These are phyloP conservation scores for Andrena flavipes DNA, from an alignment of 2,888 invertebrate species.

Conservation along the genomic window DNA sequence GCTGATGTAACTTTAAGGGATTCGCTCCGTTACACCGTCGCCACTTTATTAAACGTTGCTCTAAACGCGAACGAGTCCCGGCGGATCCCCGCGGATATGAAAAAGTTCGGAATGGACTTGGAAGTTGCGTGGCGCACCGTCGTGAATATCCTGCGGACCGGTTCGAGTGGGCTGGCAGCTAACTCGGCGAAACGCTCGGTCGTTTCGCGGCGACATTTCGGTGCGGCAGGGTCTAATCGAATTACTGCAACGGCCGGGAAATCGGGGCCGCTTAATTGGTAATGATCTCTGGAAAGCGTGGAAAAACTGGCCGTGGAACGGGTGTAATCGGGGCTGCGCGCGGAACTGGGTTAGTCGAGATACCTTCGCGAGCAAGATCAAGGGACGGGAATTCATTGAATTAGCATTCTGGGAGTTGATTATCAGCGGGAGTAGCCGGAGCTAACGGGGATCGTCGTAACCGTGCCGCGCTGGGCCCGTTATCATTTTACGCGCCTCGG, in stretches of 20 bases:
- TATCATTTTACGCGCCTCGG: conserved; percentile 13
- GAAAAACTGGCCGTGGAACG: conserved; percentile 33
- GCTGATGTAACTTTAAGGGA: conserved; percentile 8
- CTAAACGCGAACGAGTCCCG: conserved; percentile 10
- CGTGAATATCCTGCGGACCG: not conserved
- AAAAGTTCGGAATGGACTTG: conserved; percentile 6
- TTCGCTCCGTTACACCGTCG: conserved; percentile 1
- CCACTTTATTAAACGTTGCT: conserved; percentile 8
- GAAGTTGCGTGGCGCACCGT: not conserved
- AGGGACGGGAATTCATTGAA: conserved; percentile 7
- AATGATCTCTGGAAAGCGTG: conserved; percentile 32
- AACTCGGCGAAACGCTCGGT: not conserved
- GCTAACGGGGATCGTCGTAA: conserved; percentile 28
- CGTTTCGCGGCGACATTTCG: conserved; percentile 1
- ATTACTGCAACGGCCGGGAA: conserved; percentile 5
- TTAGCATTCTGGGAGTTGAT: conserved; percentile 20
- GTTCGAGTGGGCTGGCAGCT: not conserved
- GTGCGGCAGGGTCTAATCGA: conserved; percentile 5
- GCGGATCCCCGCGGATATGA: conserved; percentile 4
- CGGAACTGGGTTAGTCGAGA: conserved; percentile 45
- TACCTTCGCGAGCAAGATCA: conserved; percentile 31
- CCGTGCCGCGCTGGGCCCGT: not conserved
- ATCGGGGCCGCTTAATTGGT: conserved; percentile 34
- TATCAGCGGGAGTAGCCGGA: not conserved
- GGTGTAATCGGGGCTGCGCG: conserved; percentile 28